Conservation (phyloP, 2,888 invertebrate genomes). For the Camponotus fellah region DNA sequence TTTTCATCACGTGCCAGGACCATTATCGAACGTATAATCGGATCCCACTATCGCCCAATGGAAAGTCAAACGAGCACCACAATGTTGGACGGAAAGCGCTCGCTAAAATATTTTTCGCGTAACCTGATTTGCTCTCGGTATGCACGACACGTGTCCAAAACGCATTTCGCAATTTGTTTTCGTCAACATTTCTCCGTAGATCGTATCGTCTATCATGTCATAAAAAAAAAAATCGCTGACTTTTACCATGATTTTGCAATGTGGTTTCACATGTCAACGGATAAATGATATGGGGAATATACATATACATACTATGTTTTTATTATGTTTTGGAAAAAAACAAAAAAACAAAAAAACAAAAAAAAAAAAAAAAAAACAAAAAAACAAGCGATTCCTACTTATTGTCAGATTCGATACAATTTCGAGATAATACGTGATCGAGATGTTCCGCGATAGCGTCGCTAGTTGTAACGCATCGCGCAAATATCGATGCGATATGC, state of each 20-base stretch:
- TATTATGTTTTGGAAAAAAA: too few species aligned
- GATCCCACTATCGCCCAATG: conserved; percentile 23
- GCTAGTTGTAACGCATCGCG: conserved; percentile 56
- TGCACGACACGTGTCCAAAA: conserved; percentile 3
- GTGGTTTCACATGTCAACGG: background rate
- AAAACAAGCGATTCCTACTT: background rate
- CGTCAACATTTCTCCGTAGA: background rate
- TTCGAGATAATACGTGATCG: conserved; percentile 38
- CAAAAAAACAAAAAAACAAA: too few species aligned
- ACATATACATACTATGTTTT: background rate
- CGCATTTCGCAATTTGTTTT: conserved; percentile 7
- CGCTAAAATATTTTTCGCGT: conserved; percentile 45
- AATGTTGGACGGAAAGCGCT: conserved; percentile 1
- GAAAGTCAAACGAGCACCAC: conserved; percentile 31
- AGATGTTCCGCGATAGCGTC: conserved; percentile 61
- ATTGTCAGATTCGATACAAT: conserved; percentile 32
- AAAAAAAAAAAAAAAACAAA: too few species aligned
- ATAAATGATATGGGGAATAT: conserved; percentile 1
- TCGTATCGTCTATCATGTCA: background rate
- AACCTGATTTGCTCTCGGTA: background rate
- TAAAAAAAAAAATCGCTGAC: background rate
- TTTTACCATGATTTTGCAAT: background rate
- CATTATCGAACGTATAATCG: conserved; percentile 43
- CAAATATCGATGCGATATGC: conserved; percentile 56
- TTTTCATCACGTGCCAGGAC: conserved; percentile 37